Evolutionary conservation across 2,113 vertebrate genomes (phyloP).

Genomic region (Bujurquina vittata): DNA sequence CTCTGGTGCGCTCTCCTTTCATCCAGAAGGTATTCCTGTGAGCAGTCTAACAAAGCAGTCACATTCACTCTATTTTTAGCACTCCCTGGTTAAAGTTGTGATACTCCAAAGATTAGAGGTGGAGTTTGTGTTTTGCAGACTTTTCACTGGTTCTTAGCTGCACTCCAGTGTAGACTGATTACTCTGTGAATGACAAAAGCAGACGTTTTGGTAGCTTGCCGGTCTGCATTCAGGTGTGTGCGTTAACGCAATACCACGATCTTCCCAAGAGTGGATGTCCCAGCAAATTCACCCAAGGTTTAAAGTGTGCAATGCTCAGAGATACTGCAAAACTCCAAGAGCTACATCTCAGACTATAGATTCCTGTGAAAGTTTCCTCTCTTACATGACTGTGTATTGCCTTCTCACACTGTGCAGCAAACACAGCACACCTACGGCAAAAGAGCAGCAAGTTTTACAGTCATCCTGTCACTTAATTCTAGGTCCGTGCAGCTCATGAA

Average conservation of each 20-base stretch:
- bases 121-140: background rate
- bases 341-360: too few species aligned
- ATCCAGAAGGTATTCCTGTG: slow-evolving; percentile 2
- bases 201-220: too few species aligned
- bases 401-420: background rate
- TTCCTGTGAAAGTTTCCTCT: accelerated
- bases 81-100: background rate
- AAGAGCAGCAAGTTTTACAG: slow-evolving; percentile 1
- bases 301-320: too few species aligned
- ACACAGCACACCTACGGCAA: background rate
- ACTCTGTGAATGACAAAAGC: background rate
- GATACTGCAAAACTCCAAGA: too few species aligned
- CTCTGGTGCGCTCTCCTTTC: slow-evolving; percentile 7
- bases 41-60: background rate
- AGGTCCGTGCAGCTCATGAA: slow-evolving; percentile 22
- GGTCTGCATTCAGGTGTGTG: too few species aligned
- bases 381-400: background rate
- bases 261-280: too few species aligned
- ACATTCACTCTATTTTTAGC: background rate
- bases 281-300: too few species aligned
- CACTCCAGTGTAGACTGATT: accelerated
- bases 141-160: background rate
- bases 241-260: too few species aligned
- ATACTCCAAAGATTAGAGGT: background rate
- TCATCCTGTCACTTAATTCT: slow-evolving; percentile 2